Percentiles rank a stretch among this genome's conserved stretches.
phyloP scores from a whole-genome alignment of 2,113 vertebrate genomes.

The Rhadina sibilatrix region DNA sequence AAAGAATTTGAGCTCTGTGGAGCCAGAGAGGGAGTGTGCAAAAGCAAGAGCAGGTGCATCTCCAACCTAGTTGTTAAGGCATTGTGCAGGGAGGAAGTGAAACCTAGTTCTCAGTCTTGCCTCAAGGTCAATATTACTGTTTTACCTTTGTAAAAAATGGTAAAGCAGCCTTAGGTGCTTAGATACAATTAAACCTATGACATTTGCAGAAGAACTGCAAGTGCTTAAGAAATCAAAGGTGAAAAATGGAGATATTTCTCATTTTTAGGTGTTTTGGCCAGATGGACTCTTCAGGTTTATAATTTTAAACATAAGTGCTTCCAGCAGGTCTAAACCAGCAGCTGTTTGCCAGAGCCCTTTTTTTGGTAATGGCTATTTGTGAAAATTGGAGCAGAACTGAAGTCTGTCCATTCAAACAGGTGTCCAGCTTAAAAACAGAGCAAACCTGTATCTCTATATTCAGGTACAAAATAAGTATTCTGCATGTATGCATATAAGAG shows the following conservation, averaged over 20 bases:
- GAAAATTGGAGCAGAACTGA: not conserved
- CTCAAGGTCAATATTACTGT: not conserved
- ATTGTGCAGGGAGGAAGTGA: not conserved
- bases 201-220: not conserved
- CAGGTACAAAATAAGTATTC: not conserved
- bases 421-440: not conserved
- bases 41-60: not conserved
- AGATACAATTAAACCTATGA: not conserved
- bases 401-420: not conserved
- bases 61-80: not conserved
- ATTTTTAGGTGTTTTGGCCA: not conserved
- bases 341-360: not conserved
- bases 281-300: not conserved
- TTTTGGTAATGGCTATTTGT: not conserved
- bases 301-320: not conserved
- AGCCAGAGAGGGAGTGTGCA: not conserved
- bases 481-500: not conserved
- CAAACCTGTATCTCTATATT: not conserved
- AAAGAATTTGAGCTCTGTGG: not conserved
- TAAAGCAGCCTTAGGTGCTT: not conserved
- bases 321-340: not conserved
- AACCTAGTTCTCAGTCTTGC: not conserved
- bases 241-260: not conserved
- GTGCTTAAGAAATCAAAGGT: not conserved
- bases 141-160: not conserved